Conservation (phyloP, 2,113 vertebrate genomes). For the Protobothrops flavoviridis region DNA sequence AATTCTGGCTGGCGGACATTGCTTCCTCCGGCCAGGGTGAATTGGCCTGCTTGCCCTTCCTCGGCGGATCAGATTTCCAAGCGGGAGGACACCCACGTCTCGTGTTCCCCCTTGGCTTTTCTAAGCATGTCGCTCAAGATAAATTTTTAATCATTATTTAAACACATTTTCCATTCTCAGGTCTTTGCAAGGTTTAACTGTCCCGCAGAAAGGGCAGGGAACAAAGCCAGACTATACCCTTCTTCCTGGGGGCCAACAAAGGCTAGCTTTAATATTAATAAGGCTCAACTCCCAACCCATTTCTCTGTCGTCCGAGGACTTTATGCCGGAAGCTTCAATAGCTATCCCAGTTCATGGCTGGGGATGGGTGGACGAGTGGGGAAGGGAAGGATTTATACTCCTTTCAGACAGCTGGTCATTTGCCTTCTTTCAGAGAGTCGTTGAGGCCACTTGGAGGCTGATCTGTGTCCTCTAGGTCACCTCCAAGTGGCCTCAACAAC, state of each 20-base stretch:
- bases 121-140: not conserved
- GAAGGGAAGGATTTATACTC: too few relatives aligned
- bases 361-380: too few relatives aligned
- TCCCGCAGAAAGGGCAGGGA: accelerated
- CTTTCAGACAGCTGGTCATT: too few relatives aligned
- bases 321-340: too few relatives aligned
- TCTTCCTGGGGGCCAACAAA: too few relatives aligned
- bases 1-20: not conserved
- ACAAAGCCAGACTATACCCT: not conserved
- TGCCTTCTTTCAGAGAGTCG: too few relatives aligned
- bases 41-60: constrained; percentile 6
- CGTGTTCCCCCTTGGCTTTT: not conserved
- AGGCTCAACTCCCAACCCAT: not conserved
- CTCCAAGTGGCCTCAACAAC: too few relatives aligned
- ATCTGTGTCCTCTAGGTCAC: too few relatives aligned
- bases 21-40: not conserved
- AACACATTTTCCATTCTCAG: constrained; percentile 44
- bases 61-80: not conserved
- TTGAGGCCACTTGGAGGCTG: too few relatives aligned
- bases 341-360: not conserved
- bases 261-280: not conserved
- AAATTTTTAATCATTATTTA: constrained; percentile 39
- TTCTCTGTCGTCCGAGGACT: not conserved
- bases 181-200: not conserved
- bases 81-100: not conserved